Base-by-base conservation (phyloP, 2,797 vertebrate genomes). In the Microctenopoma stevenorrisi region DNA sequence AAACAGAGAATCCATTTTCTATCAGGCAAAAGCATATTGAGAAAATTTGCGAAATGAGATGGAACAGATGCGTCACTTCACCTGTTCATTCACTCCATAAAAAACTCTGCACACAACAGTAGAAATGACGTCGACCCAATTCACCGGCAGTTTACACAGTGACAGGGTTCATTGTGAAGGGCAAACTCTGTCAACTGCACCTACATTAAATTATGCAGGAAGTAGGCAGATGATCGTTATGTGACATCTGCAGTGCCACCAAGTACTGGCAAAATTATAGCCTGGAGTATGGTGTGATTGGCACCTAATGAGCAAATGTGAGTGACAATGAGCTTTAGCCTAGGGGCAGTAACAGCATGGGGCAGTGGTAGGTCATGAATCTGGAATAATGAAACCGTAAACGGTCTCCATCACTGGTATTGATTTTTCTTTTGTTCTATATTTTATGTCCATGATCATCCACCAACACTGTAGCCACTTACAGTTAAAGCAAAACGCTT, bases 291-390 rank as follows among this genome's bases (percentile, higher is more conserved):
- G 78, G 70, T 83, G 79, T 85, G 90, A 93, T 91, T 93, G 91
- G 84, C 91, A 92, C 88, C 86, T 93, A 93, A 94, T 93, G 92
- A 92, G 92, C 85, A 83, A 91, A 90, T 88, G 85, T 91, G 88
- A 92, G 82, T 91, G 90, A 92, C 92, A 92, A 82, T 88, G 90
- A 90, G 87, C 81, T 72, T 81, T 84, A 86, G 88, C 93, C 88
- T 64, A 69, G 85, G 84, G 90, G 85, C 64, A 77, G 77, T 80
- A 86, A 78, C 88, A 88, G 85, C 87, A 89, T 79, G 83, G 76
- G 83, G 82, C 49, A 56, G 73, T 76, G 85, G 81, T 85, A 79
- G 85, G 90, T 91, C 89, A 90, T 88, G 87, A 90, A 90, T 91
- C 82, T 86, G 59, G 88, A 92, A 90, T 84, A 86, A 93, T 93